Evolutionary conservation across 2,113 vertebrate species (phyloP).

Genomic region (Candoia aspera): DNA sequence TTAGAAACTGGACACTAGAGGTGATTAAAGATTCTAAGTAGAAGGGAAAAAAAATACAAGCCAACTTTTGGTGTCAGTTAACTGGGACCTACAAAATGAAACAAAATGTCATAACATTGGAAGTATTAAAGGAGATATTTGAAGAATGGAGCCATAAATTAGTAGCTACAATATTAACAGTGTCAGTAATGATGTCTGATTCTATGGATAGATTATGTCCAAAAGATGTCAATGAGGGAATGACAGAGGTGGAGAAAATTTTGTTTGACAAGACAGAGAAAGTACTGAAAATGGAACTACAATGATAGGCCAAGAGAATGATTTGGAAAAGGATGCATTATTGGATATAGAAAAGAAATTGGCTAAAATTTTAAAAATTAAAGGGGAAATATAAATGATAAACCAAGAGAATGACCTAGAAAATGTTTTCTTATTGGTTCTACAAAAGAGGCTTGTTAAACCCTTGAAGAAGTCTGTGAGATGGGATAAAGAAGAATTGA

Average conservation of each 20-base stretch:
- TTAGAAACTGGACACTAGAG: background rate
- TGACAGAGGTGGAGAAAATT: background rate
- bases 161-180: background rate
- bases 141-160: background rate
- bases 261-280: background rate
- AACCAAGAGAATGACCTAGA: background rate
- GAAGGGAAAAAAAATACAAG: background rate
- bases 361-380: background rate
- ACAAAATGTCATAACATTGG: background rate
- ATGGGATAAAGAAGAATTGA: no score
- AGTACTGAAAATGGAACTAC: background rate
- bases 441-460: background rate
- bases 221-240: background rate
- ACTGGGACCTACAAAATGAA: background rate
- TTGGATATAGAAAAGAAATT: background rate
- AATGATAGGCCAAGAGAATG: background rate
- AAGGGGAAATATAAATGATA: background rate
- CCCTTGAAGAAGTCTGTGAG: no score
- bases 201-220: background rate
- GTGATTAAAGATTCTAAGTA: background rate
- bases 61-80: background rate
- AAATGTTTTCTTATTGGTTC: background rate
- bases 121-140: background rate
- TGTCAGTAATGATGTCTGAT: background rate
- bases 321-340: background rate